Percentiles rank a stretch among this genome's conserved stretches.
phyloP scores from a whole-genome alignment of 2,113 vertebrate species.

The Scalopus aquaticus region DNA sequence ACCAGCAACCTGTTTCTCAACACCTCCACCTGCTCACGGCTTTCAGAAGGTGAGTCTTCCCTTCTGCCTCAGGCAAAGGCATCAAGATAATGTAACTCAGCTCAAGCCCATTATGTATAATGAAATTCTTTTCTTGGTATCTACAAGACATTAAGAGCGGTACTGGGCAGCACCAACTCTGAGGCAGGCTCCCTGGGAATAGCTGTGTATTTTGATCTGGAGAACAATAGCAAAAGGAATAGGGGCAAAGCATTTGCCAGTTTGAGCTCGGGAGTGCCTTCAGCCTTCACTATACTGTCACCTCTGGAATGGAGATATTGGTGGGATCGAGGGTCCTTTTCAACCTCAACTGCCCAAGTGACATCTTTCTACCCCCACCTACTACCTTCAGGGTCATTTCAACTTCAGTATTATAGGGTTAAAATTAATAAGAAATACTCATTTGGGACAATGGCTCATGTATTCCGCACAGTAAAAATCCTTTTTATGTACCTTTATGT shows the following conservation, averaged over 20 bases:
- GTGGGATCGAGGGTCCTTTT: not conserved
- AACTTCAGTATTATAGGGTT: not conserved
- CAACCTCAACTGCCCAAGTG: not conserved
- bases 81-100: not conserved
- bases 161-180: not conserved
- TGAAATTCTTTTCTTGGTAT: not conserved
- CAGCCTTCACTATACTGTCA: not conserved
- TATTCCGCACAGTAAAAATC: not conserved
- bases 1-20: not conserved
- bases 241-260: not conserved
- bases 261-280: not conserved
- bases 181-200: not conserved
- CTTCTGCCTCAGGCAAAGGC: not conserved
- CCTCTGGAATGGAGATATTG: too few relatives aligned
- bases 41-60: not conserved
- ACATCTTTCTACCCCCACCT: not conserved
- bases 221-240: not conserved
- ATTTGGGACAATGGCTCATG: not conserved
- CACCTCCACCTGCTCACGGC: not conserved
- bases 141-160: not conserved
- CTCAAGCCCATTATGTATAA: not conserved
- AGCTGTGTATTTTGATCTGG: not conserved
- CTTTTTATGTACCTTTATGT: not conserved
- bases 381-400: not conserved
- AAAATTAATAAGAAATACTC: not conserved